Base-by-base conservation (phyloP, 2,888 invertebrate species). In the Polia nebulosa region DNA sequence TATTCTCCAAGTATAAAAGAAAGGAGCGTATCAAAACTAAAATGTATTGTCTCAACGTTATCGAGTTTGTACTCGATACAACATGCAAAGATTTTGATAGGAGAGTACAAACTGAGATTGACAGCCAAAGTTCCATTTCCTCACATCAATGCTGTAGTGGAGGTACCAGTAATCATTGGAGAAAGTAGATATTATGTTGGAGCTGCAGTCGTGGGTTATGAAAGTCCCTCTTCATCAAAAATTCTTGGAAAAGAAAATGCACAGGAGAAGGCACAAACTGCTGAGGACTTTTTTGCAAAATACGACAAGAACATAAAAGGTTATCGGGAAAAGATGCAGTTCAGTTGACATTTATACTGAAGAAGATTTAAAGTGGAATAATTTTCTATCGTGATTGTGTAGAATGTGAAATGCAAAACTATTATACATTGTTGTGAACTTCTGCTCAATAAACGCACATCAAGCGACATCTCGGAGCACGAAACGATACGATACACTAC, bases 141-240 rank as follows among this genome's bases (percentile, higher is more conserved):
- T 20, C 74, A 87, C 57, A 64, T 59, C 5, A 86, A 89, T 75
- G 65, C 77, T 17, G 59, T 67, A 1, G 61, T 76, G 2, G 76
- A 85, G 34, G 67, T 86, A 39, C 88, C 87, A 36, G 75, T 89
- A 25, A 80, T 84, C 2, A 82, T 89, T 55, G 85, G 87, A 8
- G 76, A 81, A 36, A 56, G 41, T 5, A 57, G 22, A 32, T 6
- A n/a, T 11, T 9, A 47, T n/a, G 5, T 32, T 0, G 17, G 36
- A 36, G 61, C 34, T 29, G 15, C 34, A 44, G 36, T 25, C 5
- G 39, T 29, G 13, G 13, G 25, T 25, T 32, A 20, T 13, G 52
- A 25, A 0, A 41, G 27, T 13, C 11, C 73, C 20, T 72, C 52
- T 1, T 44, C 25, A n/a, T 63, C 32, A n/a, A 47, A 62, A 39